Conservation (phyloP, 2,888 invertebrate genomes). For the Carterocephalus palaemon region DNA sequence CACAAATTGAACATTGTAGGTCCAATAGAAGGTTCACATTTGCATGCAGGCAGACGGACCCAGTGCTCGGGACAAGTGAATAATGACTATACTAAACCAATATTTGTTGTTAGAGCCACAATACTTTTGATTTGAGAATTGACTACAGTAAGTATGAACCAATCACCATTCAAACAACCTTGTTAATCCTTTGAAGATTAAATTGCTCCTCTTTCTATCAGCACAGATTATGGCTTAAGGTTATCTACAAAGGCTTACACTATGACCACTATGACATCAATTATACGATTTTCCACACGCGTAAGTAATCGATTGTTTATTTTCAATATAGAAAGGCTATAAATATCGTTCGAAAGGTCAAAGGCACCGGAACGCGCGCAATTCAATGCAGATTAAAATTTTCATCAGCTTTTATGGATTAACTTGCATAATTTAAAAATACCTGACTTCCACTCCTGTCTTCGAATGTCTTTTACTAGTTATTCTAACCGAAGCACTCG, state of each 20-base stretch:
- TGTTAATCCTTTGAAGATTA: too few species aligned
- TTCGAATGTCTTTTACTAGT: slow-evolving; percentile 55
- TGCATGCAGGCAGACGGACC: too few species aligned
- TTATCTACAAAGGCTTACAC: slow-evolving; percentile 26
- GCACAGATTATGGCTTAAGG: too few species aligned
- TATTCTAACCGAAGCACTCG: slow-evolving; percentile 70
- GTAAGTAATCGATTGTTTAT: slow-evolving; percentile 58
- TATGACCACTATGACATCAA: slow-evolving; percentile 21
- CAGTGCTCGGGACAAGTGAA: too few species aligned
- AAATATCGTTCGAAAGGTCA: slow-evolving; percentile 70
- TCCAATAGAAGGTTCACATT: too few species aligned
- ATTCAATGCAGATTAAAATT: slow-evolving; percentile 6
- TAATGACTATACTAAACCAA: too few species aligned
- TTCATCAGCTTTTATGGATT: neutral
- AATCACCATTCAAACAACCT: too few species aligned
- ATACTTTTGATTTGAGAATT: too few species aligned
- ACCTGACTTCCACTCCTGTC: slow-evolving; percentile 48
- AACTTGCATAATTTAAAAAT: slow-evolving; percentile 25
- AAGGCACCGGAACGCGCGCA: slow-evolving; percentile 54
- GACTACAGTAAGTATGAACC: too few species aligned
- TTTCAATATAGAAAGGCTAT: slow-evolving; percentile 54
- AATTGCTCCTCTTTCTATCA: too few species aligned
- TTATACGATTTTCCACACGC: slow-evolving; percentile 39
- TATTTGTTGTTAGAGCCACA: too few species aligned
- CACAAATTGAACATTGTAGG: too few species aligned